Evolutionary conservation across 2,797 vertebrate species (phyloP), one percentile per base, ranked within the genome.

Genomic region (Micrastur ruficollis): DNA sequence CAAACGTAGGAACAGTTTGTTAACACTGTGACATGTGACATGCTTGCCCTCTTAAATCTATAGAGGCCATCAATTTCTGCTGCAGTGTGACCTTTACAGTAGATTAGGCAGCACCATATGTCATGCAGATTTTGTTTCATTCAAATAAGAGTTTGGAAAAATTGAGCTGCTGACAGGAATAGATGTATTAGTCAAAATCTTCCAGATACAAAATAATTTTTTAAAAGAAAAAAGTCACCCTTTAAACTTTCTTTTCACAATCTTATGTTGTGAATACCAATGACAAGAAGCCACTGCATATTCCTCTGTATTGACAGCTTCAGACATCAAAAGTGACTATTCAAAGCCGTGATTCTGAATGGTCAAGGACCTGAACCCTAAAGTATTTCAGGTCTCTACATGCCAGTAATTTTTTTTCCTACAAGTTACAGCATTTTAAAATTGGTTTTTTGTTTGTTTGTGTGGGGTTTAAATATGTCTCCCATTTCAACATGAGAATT

Each of bases 81-180:
- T 92, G 59, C 74, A 93, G 58, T 52, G 56, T 94, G 94, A 96
- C 95, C 94, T 90, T 92, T 86, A 80, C 71, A 90, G 80, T 56
- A 93, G 78, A 96, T 89, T 85, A 95, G 65, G 80, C 74, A 93
- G 81, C 59, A 89, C 63, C 81, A 34, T 84, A 88, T 90, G 86
- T 61, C 82, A 94, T 17, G 47, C n/a, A 84, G 76, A 86, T 79
- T 90, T 88, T 63, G 53, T 61, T 94, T 53, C 70, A 86, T 74
- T 73, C 73, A 68, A 79, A 86, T 49, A 72, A 36, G 68, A 83
- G 44, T 90, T 56, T 36, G 32, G 31, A 68, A 83, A 86, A 95
- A 84, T 20, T 0, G 2, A 34, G 49, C 31, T 87, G 31, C 56
- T 89, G 56, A 75, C n/a, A 85, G 16, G 23, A 44, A 76, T 7